These are phyloP conservation scores for Egretta garzetta DNA, from an alignment of 2,113 vertebrate genomes.

Conservation along the genomic window DNA sequence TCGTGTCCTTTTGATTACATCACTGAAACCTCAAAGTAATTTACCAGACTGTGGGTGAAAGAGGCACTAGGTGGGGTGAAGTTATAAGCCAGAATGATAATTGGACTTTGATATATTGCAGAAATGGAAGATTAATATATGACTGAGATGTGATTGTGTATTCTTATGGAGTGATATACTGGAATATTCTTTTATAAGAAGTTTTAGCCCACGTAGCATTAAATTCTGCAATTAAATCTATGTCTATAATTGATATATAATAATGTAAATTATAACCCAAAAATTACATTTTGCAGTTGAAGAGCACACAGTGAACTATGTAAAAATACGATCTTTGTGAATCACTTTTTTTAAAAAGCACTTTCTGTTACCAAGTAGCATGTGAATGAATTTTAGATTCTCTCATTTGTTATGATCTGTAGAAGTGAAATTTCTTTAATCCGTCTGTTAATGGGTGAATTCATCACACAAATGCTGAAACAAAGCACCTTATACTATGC, in stretches of 20 bases:
- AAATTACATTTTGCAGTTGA: slow-evolving; percentile 66
- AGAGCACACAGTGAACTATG: slow-evolving; percentile 74
- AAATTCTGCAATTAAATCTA: slow-evolving; percentile 42
- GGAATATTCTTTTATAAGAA: slow-evolving; percentile 61
- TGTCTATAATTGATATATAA: slow-evolving; percentile 55
- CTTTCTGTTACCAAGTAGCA: slow-evolving; percentile 77
- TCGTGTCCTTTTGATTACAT: neutral
- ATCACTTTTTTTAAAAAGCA: slow-evolving; percentile 73
- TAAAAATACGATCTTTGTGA: slow-evolving; percentile 71
- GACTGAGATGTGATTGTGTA: slow-evolving; percentile 10
- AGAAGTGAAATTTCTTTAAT: slow-evolving; percentile 72
- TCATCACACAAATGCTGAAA: slow-evolving; percentile 72
- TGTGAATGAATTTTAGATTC: slow-evolving; percentile 74
- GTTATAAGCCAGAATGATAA: neutral
- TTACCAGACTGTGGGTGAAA: neutral
- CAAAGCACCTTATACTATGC: slow-evolving; percentile 83
- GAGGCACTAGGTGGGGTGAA: slow-evolving; percentile 16
- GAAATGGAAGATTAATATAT: slow-evolving; percentile 50
- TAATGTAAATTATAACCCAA: slow-evolving; percentile 48
- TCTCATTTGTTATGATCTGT: slow-evolving; percentile 70
- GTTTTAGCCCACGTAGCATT: slow-evolving; percentile 53
- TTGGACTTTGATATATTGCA: slow-evolving; percentile 30
- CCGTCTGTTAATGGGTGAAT: slow-evolving; percentile 67
- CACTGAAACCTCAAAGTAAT: slow-evolving; percentile 12
- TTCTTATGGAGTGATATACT: slow-evolving; percentile 55